Base-by-base conservation (phyloP, 1,140 invertebrate species). In the Chironomus striatipennis region DNA sequence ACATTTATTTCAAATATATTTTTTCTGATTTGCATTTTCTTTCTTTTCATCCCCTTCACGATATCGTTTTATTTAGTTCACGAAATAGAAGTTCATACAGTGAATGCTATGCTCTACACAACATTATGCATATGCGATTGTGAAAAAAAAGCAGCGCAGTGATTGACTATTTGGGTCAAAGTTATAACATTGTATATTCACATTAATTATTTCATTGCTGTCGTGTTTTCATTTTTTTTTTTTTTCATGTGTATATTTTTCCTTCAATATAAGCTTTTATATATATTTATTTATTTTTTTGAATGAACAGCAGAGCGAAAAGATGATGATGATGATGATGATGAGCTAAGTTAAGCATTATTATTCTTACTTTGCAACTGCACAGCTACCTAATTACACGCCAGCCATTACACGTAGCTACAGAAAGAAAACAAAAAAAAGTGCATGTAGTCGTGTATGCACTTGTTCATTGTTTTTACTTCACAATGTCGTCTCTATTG, bases 161-260 rank as follows among this genome's bases (percentile, higher is more conserved):
- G 65, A 70, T 70, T 70, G 65, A 70, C 10, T 70, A 70, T 70
- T 70, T 70, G 65, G 65, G 65, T 70, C 65, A 70, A 70, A 70
- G 65, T 70, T 70, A 70, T 70, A 70, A 70, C 65, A 70, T 70
- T 70, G 65, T 70, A 70, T 70, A 57, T 57, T 57, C 47, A 57
- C 12, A 57, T 57, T 12, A 57, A 57, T 12, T 57, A 57, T 57
- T 57, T 57, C 47, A 57, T 57, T 57, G 47, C 47, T 57, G 47
- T n/a, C 12, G 43, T 57, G 12, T 57, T 57, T 57, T n/a, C 47
- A 57, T n/a, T n/a, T n/a, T 5, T 15, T 57, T 57, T 12, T 47
- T 10, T 47, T 9, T 47, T 47, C 2, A 34, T 34, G 24, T 34
- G 24, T 34, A 34, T 34, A 34, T 34, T 34, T 34, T 34, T 34